phyloP scores from a whole-genome alignment of 2,797 vertebrate genomes.

The Sebastes alutus region DNA sequence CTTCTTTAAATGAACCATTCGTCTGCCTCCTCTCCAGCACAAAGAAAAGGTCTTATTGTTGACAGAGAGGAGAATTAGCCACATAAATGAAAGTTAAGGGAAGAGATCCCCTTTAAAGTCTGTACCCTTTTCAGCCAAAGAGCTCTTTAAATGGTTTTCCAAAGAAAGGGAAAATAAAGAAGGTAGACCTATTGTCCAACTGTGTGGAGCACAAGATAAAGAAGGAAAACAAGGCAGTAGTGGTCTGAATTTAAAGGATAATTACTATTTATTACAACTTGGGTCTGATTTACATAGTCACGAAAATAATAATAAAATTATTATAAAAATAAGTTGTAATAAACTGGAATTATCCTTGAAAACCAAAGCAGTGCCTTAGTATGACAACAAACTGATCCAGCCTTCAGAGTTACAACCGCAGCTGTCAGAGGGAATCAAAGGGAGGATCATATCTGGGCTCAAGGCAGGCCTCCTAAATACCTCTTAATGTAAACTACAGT shows the following conservation, averaged over 20 bases:
- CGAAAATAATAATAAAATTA: background rate
- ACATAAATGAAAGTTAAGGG: constrained; percentile 27
- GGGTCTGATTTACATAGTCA: background rate
- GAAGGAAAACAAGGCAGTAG: background rate
- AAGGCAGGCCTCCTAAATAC: background rate
- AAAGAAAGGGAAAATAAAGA: constrained; percentile 43
- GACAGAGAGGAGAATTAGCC: constrained; percentile 41
- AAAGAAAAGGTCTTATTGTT: constrained; percentile 19
- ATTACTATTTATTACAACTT: background rate
- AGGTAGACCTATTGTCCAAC: background rate
- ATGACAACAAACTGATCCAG: background rate
- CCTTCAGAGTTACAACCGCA: background rate
- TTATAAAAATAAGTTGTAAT: background rate
- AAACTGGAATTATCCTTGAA: background rate
- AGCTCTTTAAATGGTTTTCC: constrained; percentile 40
- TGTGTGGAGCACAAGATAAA: background rate
- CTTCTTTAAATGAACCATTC: constrained; percentile 36
- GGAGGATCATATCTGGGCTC: background rate
- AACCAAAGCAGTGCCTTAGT: background rate
- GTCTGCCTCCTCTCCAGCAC: constrained; percentile 20
- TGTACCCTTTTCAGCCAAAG: constrained; percentile 38
- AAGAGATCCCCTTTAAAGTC: constrained; percentile 24
- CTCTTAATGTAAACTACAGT: background rate
- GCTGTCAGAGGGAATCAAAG: background rate
- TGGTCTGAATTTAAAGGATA: background rate